Base-by-base conservation (phyloP, 64 coral and sea anemone genomes). In the Porites australiensis region DNA sequence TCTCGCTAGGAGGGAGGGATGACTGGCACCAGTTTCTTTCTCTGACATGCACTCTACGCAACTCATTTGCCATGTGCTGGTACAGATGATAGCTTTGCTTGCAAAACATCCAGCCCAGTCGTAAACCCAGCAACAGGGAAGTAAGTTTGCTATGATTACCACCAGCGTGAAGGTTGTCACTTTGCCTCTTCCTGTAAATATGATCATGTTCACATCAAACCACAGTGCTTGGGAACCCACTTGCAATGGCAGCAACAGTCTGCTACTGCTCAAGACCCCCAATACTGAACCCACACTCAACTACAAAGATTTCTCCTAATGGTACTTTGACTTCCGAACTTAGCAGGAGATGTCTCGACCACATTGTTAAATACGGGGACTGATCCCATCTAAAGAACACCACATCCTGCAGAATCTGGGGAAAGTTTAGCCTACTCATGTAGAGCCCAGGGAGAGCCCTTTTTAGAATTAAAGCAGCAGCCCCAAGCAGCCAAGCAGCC, bases 71-170 rank as follows among this genome's bases (percentile, higher is more conserved):
- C 27, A 37, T 37, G 27, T 37, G 27, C 27, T 37, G 27, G 27
- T 37, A 37, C 27, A 37, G 27, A 37, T 37, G 27, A 1, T 37
- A 37, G 27, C 27, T 37, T 37, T 37, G 27, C 68, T 71, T n/a
- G 58, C 55, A 89, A 89, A 89, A 15, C 87, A 50, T 59, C 72
- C 77, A 45, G 74, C 57, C 55, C 77, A 64, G 58, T 13, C 72
- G 15, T 78, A 76, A 89, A 89, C 69, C 87, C 74, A 89, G 74
- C 14, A 58, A 89, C 77, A 90, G 77, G 89, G 54, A 90, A 90
- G 64, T 64, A 82, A 45, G 77, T 90, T 73, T 90, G 77, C 63
- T 90, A 72, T 69, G 75, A 90, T 69, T 90, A 64, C 21, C 74
- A 80, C 80, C 20, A 27, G 50, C 19, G 77, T n/a, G 44, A 82